Evolutionary conservation across 2,113 vertebrate genomes (phyloP), one percentile per base, ranked within the genome.

Genomic region (Poecile atricapillus): DNA sequence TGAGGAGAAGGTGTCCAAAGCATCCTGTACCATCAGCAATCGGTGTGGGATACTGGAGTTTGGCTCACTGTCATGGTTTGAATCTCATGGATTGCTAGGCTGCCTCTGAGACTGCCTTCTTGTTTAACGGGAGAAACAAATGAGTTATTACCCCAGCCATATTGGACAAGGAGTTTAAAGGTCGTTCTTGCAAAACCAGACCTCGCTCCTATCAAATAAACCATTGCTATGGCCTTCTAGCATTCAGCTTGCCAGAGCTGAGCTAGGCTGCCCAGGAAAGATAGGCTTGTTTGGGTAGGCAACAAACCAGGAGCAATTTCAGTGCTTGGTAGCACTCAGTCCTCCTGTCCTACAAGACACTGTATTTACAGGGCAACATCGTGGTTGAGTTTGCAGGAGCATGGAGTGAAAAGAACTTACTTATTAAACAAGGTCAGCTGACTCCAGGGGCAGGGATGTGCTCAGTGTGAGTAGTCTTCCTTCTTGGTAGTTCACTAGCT

Each of bases 21-120:
- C 25, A 39, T 58, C 15, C 11, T 71, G 15, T 62, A 43, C 63
- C 4, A 4, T 22, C 22, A 55, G 16, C 3, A 27, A 2, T 50
- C 2, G 11, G 2, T 70, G 7, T 17, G 24, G 17, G 37, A 4
- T 65, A 9, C 1, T 35, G n/a, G 20, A 43, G 39, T 74, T 76
- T 30, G 13, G 27, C 15, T 87, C 5, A 3, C 20, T 0, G 0
- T 49, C 31, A 28, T 60, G 49, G 24, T 49, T 78, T 62, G 21
- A 58, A 41, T 84, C 14, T 70, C 30, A 13, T 33, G 27, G 33
- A 50, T 37, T 83, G 19, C 58, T 18, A 28, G 35, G 11, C n/a
- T 87, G 52, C 50, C 23, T 74, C 50, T 65, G 55, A 69, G 23
- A 10, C 50, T 71, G 46, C 16, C 0, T 0, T 59, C 39, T 39